Conservation (phyloP, 2,797 vertebrate species). For the Crenuchus spilurus region DNA sequence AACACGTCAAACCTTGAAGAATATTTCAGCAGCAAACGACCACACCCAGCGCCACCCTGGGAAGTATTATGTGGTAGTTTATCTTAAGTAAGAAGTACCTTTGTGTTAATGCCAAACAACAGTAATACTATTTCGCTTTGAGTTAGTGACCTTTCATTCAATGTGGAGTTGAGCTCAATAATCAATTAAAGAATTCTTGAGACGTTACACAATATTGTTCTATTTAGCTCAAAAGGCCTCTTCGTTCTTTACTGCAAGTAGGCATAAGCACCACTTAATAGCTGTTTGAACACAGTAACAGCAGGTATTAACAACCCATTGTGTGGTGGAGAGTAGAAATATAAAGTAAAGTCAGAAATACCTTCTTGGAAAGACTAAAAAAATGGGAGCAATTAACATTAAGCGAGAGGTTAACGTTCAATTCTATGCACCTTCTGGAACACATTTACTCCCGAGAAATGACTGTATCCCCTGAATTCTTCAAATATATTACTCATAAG, state of each 20-base stretch:
- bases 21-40: too few species aligned
- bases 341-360: not conserved
- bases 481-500: too few species aligned
- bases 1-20: too few species aligned
- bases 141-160: not conserved
- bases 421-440: too few species aligned
- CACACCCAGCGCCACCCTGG: too few species aligned
- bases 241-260: not conserved
- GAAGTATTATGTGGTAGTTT: too few species aligned
- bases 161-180: not conserved
- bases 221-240: not conserved
- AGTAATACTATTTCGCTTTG: not conserved
- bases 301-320: slow-evolving; percentile 2
- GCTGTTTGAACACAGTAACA: slow-evolving; percentile 11
- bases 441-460: too few species aligned
- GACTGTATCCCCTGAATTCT: too few species aligned
- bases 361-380: not conserved
- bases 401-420: too few species aligned
- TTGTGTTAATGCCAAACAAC: not conserved
- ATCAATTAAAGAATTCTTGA: not conserved
- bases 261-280: not conserved
- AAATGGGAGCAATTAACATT: too few species aligned
- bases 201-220: not conserved
- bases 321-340: not conserved
- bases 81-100: too few species aligned